Conservation (phyloP, 2,113 vertebrate species). For the Leuciscus idus region DNA sequence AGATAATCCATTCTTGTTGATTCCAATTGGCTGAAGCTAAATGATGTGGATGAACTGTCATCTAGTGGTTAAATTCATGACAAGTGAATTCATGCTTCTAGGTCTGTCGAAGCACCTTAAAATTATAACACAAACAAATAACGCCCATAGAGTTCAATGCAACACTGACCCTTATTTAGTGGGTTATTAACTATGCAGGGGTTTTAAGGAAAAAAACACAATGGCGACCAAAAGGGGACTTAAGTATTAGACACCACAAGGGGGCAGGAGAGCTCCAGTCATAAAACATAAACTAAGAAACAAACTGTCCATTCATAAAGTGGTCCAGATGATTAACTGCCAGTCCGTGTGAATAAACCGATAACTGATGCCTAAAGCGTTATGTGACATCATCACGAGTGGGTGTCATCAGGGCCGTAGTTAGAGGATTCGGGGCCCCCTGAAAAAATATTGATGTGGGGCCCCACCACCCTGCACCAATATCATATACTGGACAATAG, state of each 20-base stretch:
- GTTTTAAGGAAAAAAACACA: neutral
- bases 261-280: neutral
- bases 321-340: neutral
- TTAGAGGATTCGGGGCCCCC: too few relatives aligned
- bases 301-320: neutral
- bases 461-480: too few relatives aligned
- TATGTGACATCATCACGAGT: neutral
- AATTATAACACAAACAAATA: neutral
- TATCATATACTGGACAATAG: too few relatives aligned
- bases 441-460: too few relatives aligned
- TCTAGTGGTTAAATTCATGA: neutral
- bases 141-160: neutral
- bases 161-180: neutral
- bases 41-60: neutral
- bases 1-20: neutral
- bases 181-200: neutral
- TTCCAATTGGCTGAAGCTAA: neutral
- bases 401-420: too few relatives aligned
- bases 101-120: neutral
- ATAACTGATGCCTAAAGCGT: neutral
- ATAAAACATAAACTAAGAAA: neutral
- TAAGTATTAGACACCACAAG: neutral
- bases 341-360: neutral
- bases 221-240: neutral
- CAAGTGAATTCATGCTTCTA: neutral